phyloP scores from a whole-genome alignment of 2,113 vertebrate species.

The Chelonoidis abingdonii region DNA sequence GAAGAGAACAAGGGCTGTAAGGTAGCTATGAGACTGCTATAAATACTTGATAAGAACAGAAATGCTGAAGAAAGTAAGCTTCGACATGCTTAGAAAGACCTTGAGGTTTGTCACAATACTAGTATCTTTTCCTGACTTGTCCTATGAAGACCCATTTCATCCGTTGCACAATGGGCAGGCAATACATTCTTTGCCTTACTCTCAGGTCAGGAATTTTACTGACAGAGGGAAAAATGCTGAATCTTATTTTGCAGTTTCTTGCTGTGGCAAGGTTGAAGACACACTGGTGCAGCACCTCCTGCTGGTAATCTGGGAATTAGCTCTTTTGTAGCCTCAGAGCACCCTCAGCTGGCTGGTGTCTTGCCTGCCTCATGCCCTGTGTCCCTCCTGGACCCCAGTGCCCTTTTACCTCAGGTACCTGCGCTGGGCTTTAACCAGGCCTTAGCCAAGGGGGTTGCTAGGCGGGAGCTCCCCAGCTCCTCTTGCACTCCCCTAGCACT shows the following conservation, averaged over 20 bases:
- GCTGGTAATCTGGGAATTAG: too few relatives aligned
- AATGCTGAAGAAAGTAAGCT: accelerated
- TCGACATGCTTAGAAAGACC: neutral
- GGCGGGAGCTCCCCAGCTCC: too few relatives aligned
- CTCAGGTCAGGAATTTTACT: constrained; percentile 35
- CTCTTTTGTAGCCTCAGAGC: too few relatives aligned
- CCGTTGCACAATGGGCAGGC: neutral
- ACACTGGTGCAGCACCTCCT: too few relatives aligned
- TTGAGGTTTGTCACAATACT: neutral
- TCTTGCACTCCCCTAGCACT: too few relatives aligned
- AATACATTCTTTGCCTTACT: neutral
- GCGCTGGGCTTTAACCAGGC: too few relatives aligned
- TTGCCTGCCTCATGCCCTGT: too few relatives aligned
- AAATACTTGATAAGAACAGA: constrained; percentile 34
- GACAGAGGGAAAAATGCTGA: constrained; percentile 32
- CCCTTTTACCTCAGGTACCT: too few relatives aligned
- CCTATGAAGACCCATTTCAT: neutral
- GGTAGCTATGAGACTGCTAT: neutral
- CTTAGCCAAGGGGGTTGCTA: too few relatives aligned
- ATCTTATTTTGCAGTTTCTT: neutral
- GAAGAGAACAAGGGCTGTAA: neutral
- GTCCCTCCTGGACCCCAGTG: too few relatives aligned
- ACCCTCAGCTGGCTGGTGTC: too few relatives aligned
- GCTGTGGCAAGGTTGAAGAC: too few relatives aligned
- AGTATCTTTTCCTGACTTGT: neutral